Percentiles rank a stretch among this genome's conserved stretches.
These are phyloP conservation scores for Drosophila meridionalis DNA, from an alignment of 2,888 invertebrate genomes.

Conservation along the genomic window DNA sequence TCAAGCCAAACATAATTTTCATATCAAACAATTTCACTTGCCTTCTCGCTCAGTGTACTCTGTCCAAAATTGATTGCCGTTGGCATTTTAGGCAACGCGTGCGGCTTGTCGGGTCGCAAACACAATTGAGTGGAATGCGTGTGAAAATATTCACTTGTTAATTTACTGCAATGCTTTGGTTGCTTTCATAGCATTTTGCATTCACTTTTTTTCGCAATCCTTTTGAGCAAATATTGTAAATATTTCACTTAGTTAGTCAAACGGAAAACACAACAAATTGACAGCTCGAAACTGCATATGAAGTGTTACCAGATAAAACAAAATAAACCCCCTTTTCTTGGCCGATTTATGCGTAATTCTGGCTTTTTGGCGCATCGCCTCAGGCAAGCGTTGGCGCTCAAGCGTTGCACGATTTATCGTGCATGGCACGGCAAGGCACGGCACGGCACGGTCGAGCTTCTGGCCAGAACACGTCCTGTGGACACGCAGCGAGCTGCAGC, in stretches of 20 bases:
- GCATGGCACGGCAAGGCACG: conserved; percentile 10
- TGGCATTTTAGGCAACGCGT: conserved; percentile 22
- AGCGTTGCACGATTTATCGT: conserved; percentile 35
- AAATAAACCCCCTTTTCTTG: background rate
- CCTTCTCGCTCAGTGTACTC: background rate
- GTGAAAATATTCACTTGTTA: conserved; percentile 34
- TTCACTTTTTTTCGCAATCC: background rate
- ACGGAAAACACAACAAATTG: background rate
- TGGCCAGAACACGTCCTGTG: conserved; percentile 9
- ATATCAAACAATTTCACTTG: background rate
- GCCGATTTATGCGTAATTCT: conserved; percentile 17
- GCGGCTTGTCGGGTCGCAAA: background rate
- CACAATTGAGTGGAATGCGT: conserved; percentile 28
- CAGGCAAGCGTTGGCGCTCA: conserved; percentile 6
- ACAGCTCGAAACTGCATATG: background rate
- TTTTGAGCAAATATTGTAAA: conserved; percentile 11
- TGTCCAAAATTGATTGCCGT: conserved; percentile 30
- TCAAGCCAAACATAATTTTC: background rate
- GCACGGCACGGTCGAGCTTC: conserved; percentile 1
- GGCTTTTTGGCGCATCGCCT: conserved; percentile 9
- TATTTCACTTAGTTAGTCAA: conserved; percentile 6
- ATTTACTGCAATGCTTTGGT: conserved; percentile 23
- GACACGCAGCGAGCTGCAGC: conserved; percentile 48
- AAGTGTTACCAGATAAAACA: background rate
- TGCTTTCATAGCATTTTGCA: background rate